These are phyloP conservation scores for Indicator indicator DNA, from an alignment of 2,113 vertebrate genomes.

Conservation along the genomic window DNA sequence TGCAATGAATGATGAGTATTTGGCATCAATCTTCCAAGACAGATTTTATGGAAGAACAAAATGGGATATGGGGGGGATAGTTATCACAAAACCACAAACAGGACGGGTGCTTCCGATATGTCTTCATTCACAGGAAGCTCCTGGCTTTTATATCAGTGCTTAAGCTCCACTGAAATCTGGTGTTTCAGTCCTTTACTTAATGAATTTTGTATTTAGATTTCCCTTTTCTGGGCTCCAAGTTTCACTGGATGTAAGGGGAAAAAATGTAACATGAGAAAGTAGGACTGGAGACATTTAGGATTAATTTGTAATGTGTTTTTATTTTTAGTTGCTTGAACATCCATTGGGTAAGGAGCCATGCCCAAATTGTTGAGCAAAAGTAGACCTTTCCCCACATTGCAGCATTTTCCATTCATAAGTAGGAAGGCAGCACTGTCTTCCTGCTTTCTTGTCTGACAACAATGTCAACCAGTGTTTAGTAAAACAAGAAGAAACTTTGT, in stretches of 20 bases:
- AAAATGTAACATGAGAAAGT: neutral
- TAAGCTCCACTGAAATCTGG: neutral
- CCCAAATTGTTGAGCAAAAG: neutral
- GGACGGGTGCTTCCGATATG: neutral
- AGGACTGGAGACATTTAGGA: neutral
- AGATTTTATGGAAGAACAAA: neutral
- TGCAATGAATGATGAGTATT: neutral
- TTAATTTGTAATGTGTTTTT: neutral
- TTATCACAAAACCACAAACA: neutral
- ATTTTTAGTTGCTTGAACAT: neutral
- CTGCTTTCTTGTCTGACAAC: slow-evolving; percentile 42
- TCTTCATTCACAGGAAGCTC: neutral
- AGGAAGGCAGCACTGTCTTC: neutral
- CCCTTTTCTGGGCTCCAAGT: neutral
- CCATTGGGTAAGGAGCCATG: neutral
- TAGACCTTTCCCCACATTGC: neutral
- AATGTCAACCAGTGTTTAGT: slow-evolving; percentile 41
- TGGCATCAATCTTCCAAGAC: neutral
- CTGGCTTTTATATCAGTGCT: neutral
- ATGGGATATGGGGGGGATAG: neutral
- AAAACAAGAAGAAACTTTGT: slow-evolving; percentile 60
- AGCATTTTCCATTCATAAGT: neutral
- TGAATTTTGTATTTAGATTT: neutral
- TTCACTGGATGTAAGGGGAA: neutral
- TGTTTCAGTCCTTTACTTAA: neutral